Evolutionary conservation across 1,140 invertebrate genomes (phyloP), one percentile per base, ranked within the genome.

Genomic region (Augochlora pura): DNA sequence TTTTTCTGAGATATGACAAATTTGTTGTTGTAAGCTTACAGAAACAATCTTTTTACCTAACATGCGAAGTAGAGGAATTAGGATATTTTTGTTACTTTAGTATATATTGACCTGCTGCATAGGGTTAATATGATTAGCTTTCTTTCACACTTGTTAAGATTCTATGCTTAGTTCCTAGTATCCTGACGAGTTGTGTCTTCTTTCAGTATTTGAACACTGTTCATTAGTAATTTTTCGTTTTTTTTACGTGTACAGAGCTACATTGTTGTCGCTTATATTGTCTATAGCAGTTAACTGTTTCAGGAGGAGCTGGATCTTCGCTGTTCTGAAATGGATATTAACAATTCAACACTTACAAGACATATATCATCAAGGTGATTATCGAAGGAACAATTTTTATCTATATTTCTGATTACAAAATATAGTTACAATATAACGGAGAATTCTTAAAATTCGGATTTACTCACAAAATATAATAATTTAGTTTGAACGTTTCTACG

Each of bases 301-400:
- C 80, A 92, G 91, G 90, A 90, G 80, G 91, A 92, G 74, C 90
- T 92, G 88, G 91, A 92, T 82, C 86, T 92, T 73, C 90, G 91
- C 32, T 92, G 91, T 81, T 89, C 91, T 64, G 88, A 88, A 9
- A 83, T 86, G 52, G 89, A 91, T 59, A 87, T 90, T 80, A 90
- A 89, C 79, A 92, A 85, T 84, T 88, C 90, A 0, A 88, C 84
- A 9, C 68, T 89, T 18, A 88, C 89, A 52, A 89, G 91, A 81
- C 88, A 89, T 66, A 81, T 86, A 27, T 91, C 91, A 32, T 90
- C 90, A 66, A 92, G 91, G 91, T 92, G 87, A 90, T 86, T 89
- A 89, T 88, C 72, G 64, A 69, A 46, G 60, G 1, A 23, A 23
- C 18, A 71, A 12, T 70, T 59, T 68, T 42, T 21, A 46, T 46